phyloP scores from a whole-genome alignment of 2,113 vertebrate species.

The Malurus elegans region DNA sequence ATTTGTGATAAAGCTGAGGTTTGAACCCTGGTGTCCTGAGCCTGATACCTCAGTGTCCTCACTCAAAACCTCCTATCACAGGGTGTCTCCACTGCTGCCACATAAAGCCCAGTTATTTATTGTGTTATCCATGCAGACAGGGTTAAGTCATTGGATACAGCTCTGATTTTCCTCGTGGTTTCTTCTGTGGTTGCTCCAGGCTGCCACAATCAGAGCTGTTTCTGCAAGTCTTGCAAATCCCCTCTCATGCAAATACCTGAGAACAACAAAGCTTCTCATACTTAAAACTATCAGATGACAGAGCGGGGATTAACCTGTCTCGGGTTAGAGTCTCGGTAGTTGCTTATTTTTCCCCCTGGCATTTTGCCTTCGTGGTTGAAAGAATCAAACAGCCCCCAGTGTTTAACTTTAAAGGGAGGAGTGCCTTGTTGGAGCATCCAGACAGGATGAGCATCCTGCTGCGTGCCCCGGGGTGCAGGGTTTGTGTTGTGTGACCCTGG shows the following conservation, averaged over 20 bases:
- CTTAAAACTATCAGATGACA: neutral
- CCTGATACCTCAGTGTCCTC: neutral
- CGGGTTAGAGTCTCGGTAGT: neutral
- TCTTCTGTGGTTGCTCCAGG: neutral
- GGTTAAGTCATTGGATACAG: neutral
- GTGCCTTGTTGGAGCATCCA: neutral
- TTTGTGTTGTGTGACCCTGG: neutral
- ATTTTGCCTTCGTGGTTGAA: neutral
- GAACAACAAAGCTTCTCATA: neutral
- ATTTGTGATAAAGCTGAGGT: neutral
- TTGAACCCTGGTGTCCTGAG: neutral
- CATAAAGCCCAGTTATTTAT: neutral
- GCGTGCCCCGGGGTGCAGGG: rapidly evolving
- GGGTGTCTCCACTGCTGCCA: neutral
- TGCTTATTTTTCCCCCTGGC: neutral
- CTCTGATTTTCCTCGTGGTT: neutral
- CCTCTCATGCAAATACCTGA: conserved; percentile 21
- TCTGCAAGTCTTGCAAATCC: conserved; percentile 2
- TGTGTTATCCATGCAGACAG: neutral
- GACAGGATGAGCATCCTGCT: neutral
- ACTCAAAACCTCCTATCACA: neutral
- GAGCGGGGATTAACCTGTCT: neutral
- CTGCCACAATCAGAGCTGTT: neutral
- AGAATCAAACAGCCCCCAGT: neutral
- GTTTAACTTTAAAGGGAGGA: neutral